Percentiles rank a stretch among this genome's conserved stretches.
These are phyloP conservation scores for Poecilia velifera DNA, from an alignment of 2,797 vertebrate genomes.

Conservation along the genomic window DNA sequence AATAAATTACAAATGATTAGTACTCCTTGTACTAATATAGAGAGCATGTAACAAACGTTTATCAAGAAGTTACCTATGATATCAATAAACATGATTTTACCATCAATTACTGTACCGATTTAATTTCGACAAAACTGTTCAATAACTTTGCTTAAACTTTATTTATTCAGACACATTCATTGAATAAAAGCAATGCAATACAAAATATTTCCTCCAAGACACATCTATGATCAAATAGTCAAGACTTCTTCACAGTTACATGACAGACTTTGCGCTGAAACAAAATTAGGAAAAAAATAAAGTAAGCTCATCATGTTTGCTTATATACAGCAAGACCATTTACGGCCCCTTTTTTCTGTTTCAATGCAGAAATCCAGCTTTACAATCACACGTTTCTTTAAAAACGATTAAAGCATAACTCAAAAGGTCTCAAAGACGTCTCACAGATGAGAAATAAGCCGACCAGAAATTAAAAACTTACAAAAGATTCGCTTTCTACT, in stretches of 20 bases:
- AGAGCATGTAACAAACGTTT: neutral
- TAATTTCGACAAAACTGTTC: neutral
- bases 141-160: constrained; percentile 30
- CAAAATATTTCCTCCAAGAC: constrained; percentile 37
- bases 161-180: constrained; percentile 54
- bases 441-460: constrained; percentile 35
- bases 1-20: neutral
- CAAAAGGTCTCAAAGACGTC: neutral
- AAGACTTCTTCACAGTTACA: constrained; percentile 37
- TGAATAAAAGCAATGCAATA: constrained; percentile 40
- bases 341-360: constrained; percentile 11
- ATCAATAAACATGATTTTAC: too few species aligned
- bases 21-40: neutral
- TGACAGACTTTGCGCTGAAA: constrained; percentile 13
- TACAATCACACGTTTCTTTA: constrained; percentile 25
- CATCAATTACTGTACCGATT: too few species aligned
- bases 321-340: constrained; percentile 51
- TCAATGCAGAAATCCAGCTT: constrained; percentile 20
- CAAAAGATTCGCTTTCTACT: constrained; percentile 18
- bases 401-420: constrained; percentile 28
- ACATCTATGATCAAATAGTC: constrained; percentile 42
- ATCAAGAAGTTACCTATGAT: neutral
- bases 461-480: constrained; percentile 28
- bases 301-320: constrained; percentile 29
- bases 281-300: neutral